A percentile compares a stretch with the other conserved stretches of the same genome.
Evolutionary conservation across 2,113 vertebrate species (phyloP).

Genomic region (Paradoxurus hermaphroditus): DNA sequence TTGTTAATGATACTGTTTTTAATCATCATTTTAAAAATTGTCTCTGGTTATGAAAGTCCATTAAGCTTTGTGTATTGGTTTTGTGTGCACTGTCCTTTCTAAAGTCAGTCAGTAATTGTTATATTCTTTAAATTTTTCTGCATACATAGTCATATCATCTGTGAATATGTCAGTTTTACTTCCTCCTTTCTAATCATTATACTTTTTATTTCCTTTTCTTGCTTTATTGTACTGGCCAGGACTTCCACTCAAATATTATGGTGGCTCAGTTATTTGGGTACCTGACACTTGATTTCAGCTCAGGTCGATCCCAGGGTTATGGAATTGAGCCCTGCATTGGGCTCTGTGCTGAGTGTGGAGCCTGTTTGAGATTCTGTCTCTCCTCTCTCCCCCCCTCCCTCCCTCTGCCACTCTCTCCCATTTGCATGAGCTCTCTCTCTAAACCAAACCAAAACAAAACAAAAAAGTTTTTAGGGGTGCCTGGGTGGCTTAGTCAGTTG

Average conservation of each 20-base stretch:
- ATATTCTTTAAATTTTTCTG: background rate
- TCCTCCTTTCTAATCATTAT: background rate
- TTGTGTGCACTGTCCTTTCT: background rate
- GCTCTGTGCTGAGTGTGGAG: no score
- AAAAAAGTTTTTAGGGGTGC: no score
- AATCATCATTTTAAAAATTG: background rate
- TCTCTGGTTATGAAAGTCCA: background rate
- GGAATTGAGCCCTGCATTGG: no score
- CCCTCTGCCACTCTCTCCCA: no score
- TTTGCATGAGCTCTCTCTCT: no score
- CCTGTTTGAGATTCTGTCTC: no score
- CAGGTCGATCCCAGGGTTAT: no score
- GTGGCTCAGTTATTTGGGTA: no score
- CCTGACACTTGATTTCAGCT: no score
- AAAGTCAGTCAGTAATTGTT: background rate
- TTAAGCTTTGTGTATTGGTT: background rate
- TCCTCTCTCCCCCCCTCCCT: no score
- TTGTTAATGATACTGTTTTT: background rate
- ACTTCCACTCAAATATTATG: background rate
- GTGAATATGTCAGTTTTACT: background rate
- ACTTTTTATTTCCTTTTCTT: background rate
- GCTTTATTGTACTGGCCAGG: background rate
- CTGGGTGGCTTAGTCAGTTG: no score
- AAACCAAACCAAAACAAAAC: no score
- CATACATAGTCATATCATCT: background rate